These are phyloP conservation scores for Phataginus tetradactyla DNA, from an alignment of 2,797 vertebrate genomes.

Conservation along the genomic window DNA sequence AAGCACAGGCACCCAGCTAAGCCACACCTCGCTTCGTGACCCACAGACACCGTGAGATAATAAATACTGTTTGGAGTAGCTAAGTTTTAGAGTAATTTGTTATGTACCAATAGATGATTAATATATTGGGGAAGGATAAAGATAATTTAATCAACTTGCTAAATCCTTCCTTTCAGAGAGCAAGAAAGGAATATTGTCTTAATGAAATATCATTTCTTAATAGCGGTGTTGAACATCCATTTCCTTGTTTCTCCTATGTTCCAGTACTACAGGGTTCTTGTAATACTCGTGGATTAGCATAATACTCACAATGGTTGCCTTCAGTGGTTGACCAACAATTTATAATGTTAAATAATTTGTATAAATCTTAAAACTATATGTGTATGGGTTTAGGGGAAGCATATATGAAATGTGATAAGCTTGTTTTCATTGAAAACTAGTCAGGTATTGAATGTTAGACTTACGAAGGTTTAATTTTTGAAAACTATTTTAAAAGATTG, in stretches of 20 bases:
- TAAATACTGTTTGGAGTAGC: neutral
- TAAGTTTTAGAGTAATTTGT: neutral
- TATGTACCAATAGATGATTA: neutral
- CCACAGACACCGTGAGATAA: neutral
- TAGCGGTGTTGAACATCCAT: slow-evolving; percentile 13
- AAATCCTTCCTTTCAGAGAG: neutral
- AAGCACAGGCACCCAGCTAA: neutral
- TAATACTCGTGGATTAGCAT: neutral
- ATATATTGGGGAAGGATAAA: neutral
- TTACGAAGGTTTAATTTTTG: neutral
- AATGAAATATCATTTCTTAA: slow-evolving; percentile 48
- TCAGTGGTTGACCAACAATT: neutral
- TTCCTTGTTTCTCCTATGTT: slow-evolving; percentile 57
- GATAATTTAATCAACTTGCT: slow-evolving; percentile 53
- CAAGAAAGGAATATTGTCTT: neutral
- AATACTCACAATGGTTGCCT: neutral
- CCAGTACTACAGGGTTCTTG: neutral
- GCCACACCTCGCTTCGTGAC: neutral
- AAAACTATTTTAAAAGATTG: neutral
- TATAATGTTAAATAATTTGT: neutral
- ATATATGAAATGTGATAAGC: neutral
- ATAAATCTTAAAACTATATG: neutral
- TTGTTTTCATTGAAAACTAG: neutral
- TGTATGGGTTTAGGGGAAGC: neutral
- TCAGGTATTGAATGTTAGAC: neutral